Base-by-base conservation (phyloP, 2,888 invertebrate species). In the Leptopilina syphax region DNA sequence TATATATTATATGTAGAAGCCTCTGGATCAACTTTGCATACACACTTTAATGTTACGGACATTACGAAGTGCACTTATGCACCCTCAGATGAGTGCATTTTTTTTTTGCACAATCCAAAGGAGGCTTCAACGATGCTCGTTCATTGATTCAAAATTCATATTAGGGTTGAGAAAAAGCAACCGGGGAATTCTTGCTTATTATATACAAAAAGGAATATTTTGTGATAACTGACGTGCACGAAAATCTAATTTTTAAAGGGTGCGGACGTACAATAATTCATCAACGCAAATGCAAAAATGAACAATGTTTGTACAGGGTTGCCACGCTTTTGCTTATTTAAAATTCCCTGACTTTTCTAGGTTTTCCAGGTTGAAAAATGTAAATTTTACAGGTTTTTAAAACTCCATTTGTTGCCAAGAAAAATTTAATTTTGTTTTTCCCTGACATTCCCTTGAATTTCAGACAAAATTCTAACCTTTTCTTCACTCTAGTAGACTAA, bases 1-100 rank as follows among this genome's bases (percentile, higher is more conserved):
- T 18, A 18, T 18, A 18, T 18, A 18, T 18, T 18, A 18, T 18
- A 18, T 18, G 18, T 34, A 34, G 34, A 34, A 34, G 34, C 34
- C 34, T 34, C 34, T 34, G 34, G 34, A 34, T 34, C 34, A 73
- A 73, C 57, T 73, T 73, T 73, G 73, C 73, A 73, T 73, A 73
- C 57, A 73, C 57, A 27, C 57, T 73, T 54, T 34, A 18, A 57
- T 10, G 57, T 73, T 54, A 73, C 57, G 54, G 57, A n/a, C 57
- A 73, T 57, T 57, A 73, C 73, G 8, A 57, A 73, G 73, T 73
- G 73, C 73, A 57, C 73, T 73, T 73, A 73, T 10, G 34, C 24
- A 54, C 73, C 73, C 73, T 8, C n/a, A 13, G 27, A 54, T 57
- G 34, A 57, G 57, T 73, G 73, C 54, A 73, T 73, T 73, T 73